phyloP scores from a whole-genome alignment of 1,140 invertebrate species.

The Camponotus pennsylvanicus region DNA sequence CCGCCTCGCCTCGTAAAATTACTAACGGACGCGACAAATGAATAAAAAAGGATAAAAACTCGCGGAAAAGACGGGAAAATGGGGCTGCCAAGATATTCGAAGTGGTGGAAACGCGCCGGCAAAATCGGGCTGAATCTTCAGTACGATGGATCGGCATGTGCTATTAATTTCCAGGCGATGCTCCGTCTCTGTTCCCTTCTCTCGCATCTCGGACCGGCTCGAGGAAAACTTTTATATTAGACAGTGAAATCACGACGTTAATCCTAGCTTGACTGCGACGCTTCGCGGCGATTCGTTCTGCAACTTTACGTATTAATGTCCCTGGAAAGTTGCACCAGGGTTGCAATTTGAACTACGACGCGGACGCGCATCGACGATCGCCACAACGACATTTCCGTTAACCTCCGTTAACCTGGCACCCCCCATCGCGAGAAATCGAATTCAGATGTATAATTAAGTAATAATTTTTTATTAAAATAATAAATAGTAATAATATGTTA shows the following conservation, averaged over 20 bases:
- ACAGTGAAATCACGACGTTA: conserved; percentile 74
- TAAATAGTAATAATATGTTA: no score
- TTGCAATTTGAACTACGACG: conserved; percentile 48
- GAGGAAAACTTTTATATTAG: conserved; percentile 73
- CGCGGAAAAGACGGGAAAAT: conserved; percentile 5
- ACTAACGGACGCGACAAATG: conserved; percentile 40
- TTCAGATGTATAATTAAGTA: no score
- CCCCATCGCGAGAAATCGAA: no score
- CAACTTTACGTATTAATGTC: conserved; percentile 49
- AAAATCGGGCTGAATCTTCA: conserved; percentile 66
- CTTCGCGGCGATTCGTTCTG: conserved; percentile 53
- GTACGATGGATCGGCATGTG: conserved; percentile 68
- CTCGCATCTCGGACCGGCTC: no score
- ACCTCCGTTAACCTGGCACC: not conserved
- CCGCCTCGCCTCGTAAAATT: conserved; percentile 23
- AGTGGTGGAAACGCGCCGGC: conserved; percentile 31
- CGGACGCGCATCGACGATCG: conserved; percentile 6
- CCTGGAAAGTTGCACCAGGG: conserved; percentile 42
- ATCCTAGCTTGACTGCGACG: conserved; percentile 61
- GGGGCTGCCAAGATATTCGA: conserved; percentile 33
- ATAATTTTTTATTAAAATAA: no score
- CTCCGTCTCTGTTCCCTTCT: conserved; percentile 13
- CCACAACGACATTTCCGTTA: conserved; percentile 1
- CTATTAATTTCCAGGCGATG: conserved; percentile 65
- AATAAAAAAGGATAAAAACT: not conserved